Evolutionary conservation across 1,140 invertebrate species (phyloP).

Genomic region (Periplaneta americana): DNA sequence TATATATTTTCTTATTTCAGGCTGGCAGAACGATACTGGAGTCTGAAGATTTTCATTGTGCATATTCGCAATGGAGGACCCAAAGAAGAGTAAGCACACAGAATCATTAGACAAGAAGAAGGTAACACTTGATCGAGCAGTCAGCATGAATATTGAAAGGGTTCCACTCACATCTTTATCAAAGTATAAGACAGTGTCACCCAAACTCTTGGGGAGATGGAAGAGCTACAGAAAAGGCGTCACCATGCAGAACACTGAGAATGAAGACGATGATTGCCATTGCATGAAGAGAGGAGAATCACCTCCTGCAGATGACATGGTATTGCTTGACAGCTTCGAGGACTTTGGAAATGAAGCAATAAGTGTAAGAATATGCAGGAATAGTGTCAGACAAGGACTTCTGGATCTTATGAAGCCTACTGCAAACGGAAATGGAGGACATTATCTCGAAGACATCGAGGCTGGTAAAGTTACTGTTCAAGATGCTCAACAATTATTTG

Average conservation of each 20-base stretch:
- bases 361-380: constrained; percentile 64
- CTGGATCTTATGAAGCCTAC: constrained; percentile 62
- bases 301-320: constrained; percentile 18
- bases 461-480: constrained; percentile 25
- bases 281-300: constrained; percentile 12
- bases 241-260: background rate
- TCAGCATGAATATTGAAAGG: constrained; percentile 30
- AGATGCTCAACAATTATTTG: background rate
- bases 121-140: constrained; percentile 29
- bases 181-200: constrained; percentile 28
- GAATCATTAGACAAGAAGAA: constrained; percentile 22
- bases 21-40: background rate
- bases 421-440: constrained; percentile 32
- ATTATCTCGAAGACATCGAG: constrained; percentile 38
- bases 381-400: constrained; percentile 62
- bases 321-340: constrained; percentile 18
- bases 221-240: constrained; percentile 22
- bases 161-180: constrained; percentile 17
- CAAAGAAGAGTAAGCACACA: background rate
- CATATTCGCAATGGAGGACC: background rate
- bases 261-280: background rate
- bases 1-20: background rate
- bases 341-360: constrained; percentile 53
- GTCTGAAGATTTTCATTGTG: background rate
- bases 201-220: constrained; percentile 32